Base-by-base conservation (phyloP, 2,113 vertebrate genomes). In the Circaetus gallicus region DNA sequence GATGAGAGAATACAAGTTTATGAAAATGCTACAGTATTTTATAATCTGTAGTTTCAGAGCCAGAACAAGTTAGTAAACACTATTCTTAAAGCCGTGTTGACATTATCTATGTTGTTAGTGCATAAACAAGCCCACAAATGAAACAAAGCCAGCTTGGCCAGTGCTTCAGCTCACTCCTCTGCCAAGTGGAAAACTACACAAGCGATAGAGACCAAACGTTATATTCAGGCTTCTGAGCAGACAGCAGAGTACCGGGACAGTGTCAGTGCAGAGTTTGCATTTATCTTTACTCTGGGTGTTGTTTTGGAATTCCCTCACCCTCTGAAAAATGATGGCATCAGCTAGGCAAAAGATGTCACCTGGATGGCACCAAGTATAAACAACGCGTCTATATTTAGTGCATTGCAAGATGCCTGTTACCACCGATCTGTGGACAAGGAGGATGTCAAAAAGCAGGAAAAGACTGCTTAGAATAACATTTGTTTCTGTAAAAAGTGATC, bases 101-200 rank as follows among this genome's bases (percentile, higher is more conserved):
- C 84, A 95, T 96, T 93, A 93, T 45, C 73, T 84, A 3, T 95
- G 91, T 67, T 89, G 71, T 62, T 85, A 91, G 80, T 45, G 86
- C 31, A 91, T 34, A 93, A 95, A 93, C 49, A 80, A 87, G 31
- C 36, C 47, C 58, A 90, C 49, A 93, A 88, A 82, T 77, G 78
- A 95, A 96, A 95, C 45, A 80, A 90, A 92, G 70, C 22, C 82
- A 79, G 47, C 18, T 49, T 90, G 95, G 78, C 62, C 63, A 72
- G 32, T 56, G 49, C 55, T 86, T 74, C 78, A 88, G 38, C 61
- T 94, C 50, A 52, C 40, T 66, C 49, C 15, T 45, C 58, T 79
- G 92, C 92, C 83, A 97, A 87, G 93, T 82, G 65, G 84, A 61
- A 94, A 92, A 82, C 71, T 40, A 72, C 32, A 82, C 62, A 87